phyloP scores from a whole-genome alignment of 2,888 invertebrate genomes.

The Dryobotodes eremita region DNA sequence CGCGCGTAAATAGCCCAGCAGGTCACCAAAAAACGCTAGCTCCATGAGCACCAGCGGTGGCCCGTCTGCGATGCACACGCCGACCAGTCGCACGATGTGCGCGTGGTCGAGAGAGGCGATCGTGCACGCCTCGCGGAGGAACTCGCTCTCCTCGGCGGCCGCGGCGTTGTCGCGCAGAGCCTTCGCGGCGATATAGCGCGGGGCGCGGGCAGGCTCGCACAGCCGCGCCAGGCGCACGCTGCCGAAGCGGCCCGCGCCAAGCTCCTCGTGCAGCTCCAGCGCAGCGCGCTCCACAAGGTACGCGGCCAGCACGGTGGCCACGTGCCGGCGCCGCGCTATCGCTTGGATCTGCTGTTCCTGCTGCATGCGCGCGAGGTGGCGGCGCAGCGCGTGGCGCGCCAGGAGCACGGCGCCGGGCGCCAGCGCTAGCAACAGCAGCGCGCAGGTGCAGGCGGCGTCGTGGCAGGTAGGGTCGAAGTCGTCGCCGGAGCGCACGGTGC shows the following conservation, averaged over 20 bases:
- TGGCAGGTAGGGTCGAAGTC: slow-evolving; percentile 92
- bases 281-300: slow-evolving; percentile 71
- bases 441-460: slow-evolving; percentile 74
- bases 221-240: slow-evolving; percentile 77
- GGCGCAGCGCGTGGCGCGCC: slow-evolving; percentile 59
- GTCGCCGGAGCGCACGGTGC: slow-evolving; percentile 52
- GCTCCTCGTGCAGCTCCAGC: slow-evolving; percentile 72
- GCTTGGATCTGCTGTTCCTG: slow-evolving; percentile 51
- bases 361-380: slow-evolving; percentile 63
- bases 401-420: slow-evolving; percentile 45
- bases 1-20: slow-evolving; percentile 94
- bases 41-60: slow-evolving; percentile 97
- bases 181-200: slow-evolving; percentile 95
- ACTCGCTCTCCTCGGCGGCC: slow-evolving; percentile 93
- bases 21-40: slow-evolving; percentile 96
- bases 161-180: slow-evolving; percentile 94
- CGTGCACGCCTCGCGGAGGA: slow-evolving; percentile 95
- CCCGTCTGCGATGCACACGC: slow-evolving; percentile 94
- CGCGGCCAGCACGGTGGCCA: slow-evolving; percentile 62
- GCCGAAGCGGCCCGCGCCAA: slow-evolving; percentile 81
- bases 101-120: slow-evolving; percentile 96
- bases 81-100: slow-evolving; percentile 95
- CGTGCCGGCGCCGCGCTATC: slow-evolving; percentile 71
- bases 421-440: slow-evolving; percentile 86
- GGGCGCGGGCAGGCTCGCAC: slow-evolving; percentile 65